Base-by-base conservation (phyloP, 2,113 vertebrate genomes). In the Phyllostomus discolor region DNA sequence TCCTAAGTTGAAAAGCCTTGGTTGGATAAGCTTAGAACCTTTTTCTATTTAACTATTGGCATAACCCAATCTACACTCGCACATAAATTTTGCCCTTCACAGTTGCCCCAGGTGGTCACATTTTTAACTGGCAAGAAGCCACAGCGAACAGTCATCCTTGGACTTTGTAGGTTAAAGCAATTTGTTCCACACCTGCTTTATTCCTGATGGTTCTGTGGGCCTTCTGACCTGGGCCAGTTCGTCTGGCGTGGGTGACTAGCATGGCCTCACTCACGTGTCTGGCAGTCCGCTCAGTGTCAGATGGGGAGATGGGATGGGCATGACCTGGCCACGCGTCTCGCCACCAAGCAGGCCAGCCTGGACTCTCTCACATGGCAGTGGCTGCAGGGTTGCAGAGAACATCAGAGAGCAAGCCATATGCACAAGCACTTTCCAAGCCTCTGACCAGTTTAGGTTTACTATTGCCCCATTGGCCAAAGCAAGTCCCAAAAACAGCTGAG, bases 231-330 rank as follows among this genome's bases (percentile, higher is more conserved):
- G 24, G 62, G 48, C 57, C 57, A 41, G 11, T 16, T 84, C 0
- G 0, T n/a, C 64, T 31, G 26, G 22, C 16, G 33, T 19, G 1
- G 20, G 5, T 19, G 33, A 38, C 26, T 14, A 52, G 3, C 2
- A 0, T 41, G 35, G 46, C 46, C 38, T 93, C 43, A 5, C 22
- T 43, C 2, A 48, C 7, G 2, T 9, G 15, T 50, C 35, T 17
- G 26, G 20, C 14, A 24, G 17, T 15, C 54, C 10, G 14, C 28
- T 82, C 33, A 41, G 1, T 0, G 0, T 72, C 43, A 62, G 10
- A 38, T 15, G 3, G 22, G 12, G 4, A 8, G 3, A 57, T 0
- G 41, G 33, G 4, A 19, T 0, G 0, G 20, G 7, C 15, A 22
- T 17, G 22, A 46, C 14, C 28, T 66, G 12, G 33, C 22, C 83